Base-by-base conservation (phyloP, 1,140 invertebrate species). In the Anastatus disparis region DNA sequence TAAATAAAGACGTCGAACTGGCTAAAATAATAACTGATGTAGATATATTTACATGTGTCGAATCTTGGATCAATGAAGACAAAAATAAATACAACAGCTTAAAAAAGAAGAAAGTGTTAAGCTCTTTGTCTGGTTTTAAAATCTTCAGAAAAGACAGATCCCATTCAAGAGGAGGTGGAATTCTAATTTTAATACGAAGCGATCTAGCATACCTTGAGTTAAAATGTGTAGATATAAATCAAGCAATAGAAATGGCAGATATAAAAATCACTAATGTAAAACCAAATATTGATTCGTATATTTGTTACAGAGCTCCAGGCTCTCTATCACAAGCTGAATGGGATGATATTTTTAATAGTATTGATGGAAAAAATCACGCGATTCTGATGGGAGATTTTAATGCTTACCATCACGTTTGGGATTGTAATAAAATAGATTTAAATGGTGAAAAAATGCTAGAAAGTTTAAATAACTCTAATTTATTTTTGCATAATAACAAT, bases 41-140 rank as follows among this genome's bases (percentile, higher is more conserved):
- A 12, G 42, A 63, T 2, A 20, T 63, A n/a, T 17, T 63, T 38
- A 38, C 52, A 22, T 64, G 27, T 52, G 48, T 64, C 3, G 48
- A 52, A 64, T 24, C 46, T 1, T 64, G 46, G 62, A 20, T 64
- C 0, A 9, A 7, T 2, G 22, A 3, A 35, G n/a, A 15, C 12
- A 0, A 31, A 20, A 10, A 29, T 2, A 20, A 22, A 22, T 35
- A 4, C 4, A 6, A 35, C 31, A 22, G 46, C n/a, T n/a, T n/a
- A n/a, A n/a, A n/a, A n/a, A n/a, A n/a, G n/a, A n/a, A n/a, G n/a
- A n/a, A 48, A 52, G 7, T 38, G 27, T 38, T n/a, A 31, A 48
- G 1, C 31, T 3, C 29, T 7, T 31, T 31, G 2, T 26, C 59
- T 31, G 31, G 31, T 1, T 58, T 58, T 17, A 8, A 29, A 7